Percentiles rank a stretch among this genome's conserved stretches.
Evolutionary conservation across 1,140 invertebrate species (phyloP).

Genomic region (Wiebesia pumilae): DNA sequence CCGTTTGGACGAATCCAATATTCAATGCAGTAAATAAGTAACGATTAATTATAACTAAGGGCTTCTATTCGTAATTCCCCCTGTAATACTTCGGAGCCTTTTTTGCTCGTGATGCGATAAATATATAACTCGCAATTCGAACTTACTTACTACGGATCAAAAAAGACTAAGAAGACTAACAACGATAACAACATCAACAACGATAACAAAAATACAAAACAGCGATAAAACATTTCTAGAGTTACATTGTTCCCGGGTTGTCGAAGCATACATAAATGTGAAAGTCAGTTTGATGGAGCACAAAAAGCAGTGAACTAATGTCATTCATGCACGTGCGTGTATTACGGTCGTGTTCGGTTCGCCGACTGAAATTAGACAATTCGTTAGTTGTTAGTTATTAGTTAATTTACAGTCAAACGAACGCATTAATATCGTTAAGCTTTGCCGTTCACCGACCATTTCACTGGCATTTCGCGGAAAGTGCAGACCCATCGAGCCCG

Average conservation of each 20-base stretch:
- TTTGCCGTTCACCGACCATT: background rate
- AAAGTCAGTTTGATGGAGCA: background rate
- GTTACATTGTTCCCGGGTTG: slow-evolving; percentile 49
- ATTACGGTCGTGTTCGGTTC: background rate
- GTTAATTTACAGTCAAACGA: background rate
- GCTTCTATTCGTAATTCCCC: background rate
- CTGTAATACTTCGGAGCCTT: slow-evolving; percentile 33
- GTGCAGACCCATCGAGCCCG: no score
- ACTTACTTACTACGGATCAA: background rate
- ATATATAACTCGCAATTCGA: background rate
- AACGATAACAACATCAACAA: background rate
- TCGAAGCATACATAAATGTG: slow-evolving; percentile 47
- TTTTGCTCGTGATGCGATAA: background rate
- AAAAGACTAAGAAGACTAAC: slow-evolving; percentile 36
- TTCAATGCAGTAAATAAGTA: background rate
- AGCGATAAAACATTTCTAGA: background rate
- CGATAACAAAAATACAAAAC: background rate
- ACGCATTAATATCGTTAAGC: background rate
- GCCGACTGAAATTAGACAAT: background rate
- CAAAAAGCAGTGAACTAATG: background rate
- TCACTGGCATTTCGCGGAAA: background rate
- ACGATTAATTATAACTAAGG: background rate
- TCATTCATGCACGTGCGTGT: background rate
- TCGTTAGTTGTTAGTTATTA: background rate
- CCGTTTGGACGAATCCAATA: background rate